A percentile compares a stretch with the other conserved stretches of the same genome.
Evolutionary conservation across 2,113 vertebrate genomes (phyloP).

Genomic region (Bungarus multicinctus): DNA sequence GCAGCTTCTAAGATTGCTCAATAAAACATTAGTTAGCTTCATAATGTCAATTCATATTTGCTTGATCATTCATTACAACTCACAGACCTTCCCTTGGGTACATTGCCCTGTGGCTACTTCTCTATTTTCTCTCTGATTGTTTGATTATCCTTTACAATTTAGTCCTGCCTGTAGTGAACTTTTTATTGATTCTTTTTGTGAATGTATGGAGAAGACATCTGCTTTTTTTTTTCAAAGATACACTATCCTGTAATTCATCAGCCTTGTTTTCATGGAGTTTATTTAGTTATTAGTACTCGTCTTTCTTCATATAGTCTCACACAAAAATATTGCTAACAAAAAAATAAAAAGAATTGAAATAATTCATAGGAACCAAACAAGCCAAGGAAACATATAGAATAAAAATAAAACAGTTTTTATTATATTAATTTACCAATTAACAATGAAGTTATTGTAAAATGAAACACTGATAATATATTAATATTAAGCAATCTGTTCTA

Average conservation of each 20-base stretch:
- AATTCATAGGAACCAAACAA: background rate
- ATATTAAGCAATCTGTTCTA: background rate
- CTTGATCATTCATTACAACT: constrained; percentile 1
- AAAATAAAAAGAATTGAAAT: background rate
- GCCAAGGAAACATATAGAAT: background rate
- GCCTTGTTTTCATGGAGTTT: background rate
- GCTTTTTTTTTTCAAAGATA: background rate
- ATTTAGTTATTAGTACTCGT: background rate
- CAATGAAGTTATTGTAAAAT: background rate
- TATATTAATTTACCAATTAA: background rate
- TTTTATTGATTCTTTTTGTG: background rate
- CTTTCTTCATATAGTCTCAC: background rate
- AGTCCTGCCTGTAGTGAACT: background rate
- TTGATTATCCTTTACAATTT: background rate
- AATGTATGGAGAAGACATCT: background rate
- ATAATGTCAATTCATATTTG: constrained; percentile 23
- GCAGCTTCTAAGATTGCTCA: background rate
- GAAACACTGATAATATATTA: background rate
- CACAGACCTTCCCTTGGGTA: background rate
- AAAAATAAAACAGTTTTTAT: background rate
- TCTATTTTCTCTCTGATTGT: background rate
- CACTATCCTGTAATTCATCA: background rate
- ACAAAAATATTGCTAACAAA: background rate
- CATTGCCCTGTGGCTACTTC: background rate
- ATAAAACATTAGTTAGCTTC: constrained; percentile 10